Conservation (phyloP, 2,888 invertebrate genomes). For the Dynastes grantii region DNA sequence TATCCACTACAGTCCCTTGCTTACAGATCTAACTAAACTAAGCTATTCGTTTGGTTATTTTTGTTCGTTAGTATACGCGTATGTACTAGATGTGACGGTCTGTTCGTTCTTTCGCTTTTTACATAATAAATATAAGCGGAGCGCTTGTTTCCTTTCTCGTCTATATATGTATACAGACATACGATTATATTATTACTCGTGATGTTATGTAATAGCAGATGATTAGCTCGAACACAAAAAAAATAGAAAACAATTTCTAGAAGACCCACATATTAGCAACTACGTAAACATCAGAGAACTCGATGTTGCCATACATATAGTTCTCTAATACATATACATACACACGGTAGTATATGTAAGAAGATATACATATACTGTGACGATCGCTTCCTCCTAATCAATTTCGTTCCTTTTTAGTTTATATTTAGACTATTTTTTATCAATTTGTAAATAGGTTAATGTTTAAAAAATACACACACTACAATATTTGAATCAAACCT, state of each 20-base stretch:
- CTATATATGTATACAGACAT: not conserved
- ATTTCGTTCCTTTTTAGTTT: conserved; percentile 30
- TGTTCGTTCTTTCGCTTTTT: conserved; percentile 8
- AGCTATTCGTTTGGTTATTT: not conserved
- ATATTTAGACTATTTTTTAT: conserved; percentile 38
- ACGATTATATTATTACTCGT: conserved; percentile 42
- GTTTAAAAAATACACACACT: conserved; percentile 10
- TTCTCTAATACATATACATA: not conserved
- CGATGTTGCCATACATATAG: conserved; percentile 16
- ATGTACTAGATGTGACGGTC: not conserved
- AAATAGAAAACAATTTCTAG: conserved; percentile 44
- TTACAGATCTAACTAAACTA: too few relatives aligned
- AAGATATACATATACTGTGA: not conserved
- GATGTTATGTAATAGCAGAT: conserved; percentile 42
- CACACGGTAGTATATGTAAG: not conserved
- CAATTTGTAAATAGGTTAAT: conserved; percentile 34
- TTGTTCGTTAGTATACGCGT: not conserved
- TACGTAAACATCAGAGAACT: conserved; percentile 24
- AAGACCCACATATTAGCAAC: conserved; percentile 41
- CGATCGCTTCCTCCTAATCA: conserved; percentile 21
- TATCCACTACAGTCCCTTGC: too few relatives aligned
- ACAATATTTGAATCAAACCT: not conserved
- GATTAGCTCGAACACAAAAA: conserved; percentile 38
- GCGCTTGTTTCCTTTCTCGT: conserved; percentile 36
- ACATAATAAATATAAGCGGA: conserved; percentile 22